Evolutionary conservation across 2,797 vertebrate genomes (phyloP), one percentile per base, ranked within the genome.

Genomic region (Rhinophrynus dorsalis): DNA sequence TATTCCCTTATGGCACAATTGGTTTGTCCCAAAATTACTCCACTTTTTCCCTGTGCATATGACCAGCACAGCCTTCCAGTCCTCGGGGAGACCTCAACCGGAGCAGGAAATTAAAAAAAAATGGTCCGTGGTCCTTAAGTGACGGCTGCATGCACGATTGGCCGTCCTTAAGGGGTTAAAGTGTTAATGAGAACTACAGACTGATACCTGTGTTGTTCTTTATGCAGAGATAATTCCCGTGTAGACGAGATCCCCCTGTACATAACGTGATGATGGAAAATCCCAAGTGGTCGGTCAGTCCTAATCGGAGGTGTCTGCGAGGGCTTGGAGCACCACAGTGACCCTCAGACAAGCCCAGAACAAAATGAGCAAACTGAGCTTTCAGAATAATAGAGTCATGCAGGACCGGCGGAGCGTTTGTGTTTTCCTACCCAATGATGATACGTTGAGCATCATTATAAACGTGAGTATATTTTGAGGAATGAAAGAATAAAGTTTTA

Each of bases 331-430:
- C 75, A 51, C 75, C 68, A 64, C 76, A 48, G 67, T 78, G 60
- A 80, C 15, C 64, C 52, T 56, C 9, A 24, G 76, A 65, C 47
- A 26, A 71, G 79, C 70, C 76, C 77, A 33, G 54, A 81, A 75
- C 86, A 97, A 95, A 50, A 99, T 99, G 97, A 98, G 92, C 96
- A 98, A 91, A 92, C 80, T 98, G 92, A 88, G 78, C 84, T 99
- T 99, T 83, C 94, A 95, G 78, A 99, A 96, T 88, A 99, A 99
- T 89, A 93, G 93, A 96, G 86, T 92, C 90, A 99, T 99, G 97
- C 97, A 99, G 88, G 97, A 99, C 91, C 96, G 97, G 77, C 94
- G 97, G 78, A 98, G 96, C 40, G 94, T 99, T 68, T 98, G 97
- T 79, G 95, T 99, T 77, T 98, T 98, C 91, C 92, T 99, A 78